These are phyloP conservation scores for Naso thynnoides DNA, from an alignment of 2,797 vertebrate species.

Conservation along the genomic window DNA sequence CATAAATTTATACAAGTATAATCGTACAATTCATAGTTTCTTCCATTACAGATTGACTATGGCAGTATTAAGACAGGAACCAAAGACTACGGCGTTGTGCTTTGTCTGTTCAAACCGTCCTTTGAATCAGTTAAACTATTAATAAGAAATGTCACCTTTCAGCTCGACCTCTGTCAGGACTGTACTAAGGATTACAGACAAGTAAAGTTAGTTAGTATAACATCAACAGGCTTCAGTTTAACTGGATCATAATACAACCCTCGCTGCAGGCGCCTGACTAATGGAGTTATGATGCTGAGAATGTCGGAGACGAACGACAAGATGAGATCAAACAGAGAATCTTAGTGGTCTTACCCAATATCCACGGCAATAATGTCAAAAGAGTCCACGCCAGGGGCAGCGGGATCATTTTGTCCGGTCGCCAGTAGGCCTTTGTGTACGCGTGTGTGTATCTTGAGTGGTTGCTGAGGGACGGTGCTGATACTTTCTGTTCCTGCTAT, in stretches of 20 bases:
- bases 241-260: not conserved
- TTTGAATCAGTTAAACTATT: not conserved
- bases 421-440: not conserved
- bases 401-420: constrained; percentile 54
- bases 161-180: not conserved
- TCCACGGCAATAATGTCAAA: constrained; percentile 43
- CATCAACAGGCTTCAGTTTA: not conserved
- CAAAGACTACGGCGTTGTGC: not conserved
- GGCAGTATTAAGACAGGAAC: not conserved
- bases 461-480: constrained; percentile 36
- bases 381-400: constrained; percentile 55
- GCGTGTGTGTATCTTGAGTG: constrained; percentile 19
- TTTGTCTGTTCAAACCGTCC: not conserved
- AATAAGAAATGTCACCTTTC: not conserved
- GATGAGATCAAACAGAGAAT: not conserved
- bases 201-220: not conserved
- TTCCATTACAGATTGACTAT: not conserved
- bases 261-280: constrained; percentile 5
- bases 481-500: constrained; percentile 69
- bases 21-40: not conserved
- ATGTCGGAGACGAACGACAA: not conserved
- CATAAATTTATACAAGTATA: not conserved
- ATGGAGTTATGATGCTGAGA: not conserved
- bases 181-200: not conserved
- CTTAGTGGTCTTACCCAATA: constrained; percentile 66